A percentile compares a stretch with the other conserved stretches of the same genome.
Conservation (phyloP, 2,113 vertebrate genomes). For the Gulo gulo region DNA sequence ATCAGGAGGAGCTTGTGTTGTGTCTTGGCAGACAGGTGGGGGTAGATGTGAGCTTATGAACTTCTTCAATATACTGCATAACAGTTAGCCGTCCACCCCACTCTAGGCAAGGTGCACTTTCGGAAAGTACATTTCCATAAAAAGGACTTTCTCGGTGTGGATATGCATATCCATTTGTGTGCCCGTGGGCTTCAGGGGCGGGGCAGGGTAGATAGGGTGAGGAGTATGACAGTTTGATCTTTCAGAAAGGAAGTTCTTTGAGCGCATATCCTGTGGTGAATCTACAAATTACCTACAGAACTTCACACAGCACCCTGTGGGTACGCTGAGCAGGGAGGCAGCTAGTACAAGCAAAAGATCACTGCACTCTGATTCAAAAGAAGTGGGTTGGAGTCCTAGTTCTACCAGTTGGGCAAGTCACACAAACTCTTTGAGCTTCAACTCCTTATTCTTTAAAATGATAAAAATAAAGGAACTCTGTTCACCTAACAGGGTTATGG, state of each 20-base stretch:
- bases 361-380: conserved; percentile 50
- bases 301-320: conserved; percentile 59
- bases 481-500: background rate
- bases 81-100: background rate
- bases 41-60: background rate
- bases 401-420: conserved; percentile 44
- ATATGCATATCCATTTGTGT: background rate
- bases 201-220: background rate
- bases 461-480: conserved; percentile 6
- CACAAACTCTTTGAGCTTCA: conserved; percentile 48
- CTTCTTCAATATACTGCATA: background rate
- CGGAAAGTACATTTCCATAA: background rate
- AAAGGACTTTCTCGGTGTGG: background rate
- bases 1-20: background rate
- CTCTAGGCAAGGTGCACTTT: background rate
- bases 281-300: conserved; percentile 53
- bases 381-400: conserved; percentile 18
- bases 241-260: conserved; percentile 66
- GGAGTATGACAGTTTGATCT: conserved; percentile 41
- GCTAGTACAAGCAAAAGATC: background rate
- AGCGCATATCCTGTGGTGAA: conserved; percentile 49
- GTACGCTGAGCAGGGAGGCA: conserved; percentile 22
- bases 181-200: background rate
- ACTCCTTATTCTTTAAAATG: conserved; percentile 17
- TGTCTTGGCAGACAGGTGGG: background rate